Conservation (phyloP, 2,113 vertebrate genomes). For the Phalacrocorax brasilianus region DNA sequence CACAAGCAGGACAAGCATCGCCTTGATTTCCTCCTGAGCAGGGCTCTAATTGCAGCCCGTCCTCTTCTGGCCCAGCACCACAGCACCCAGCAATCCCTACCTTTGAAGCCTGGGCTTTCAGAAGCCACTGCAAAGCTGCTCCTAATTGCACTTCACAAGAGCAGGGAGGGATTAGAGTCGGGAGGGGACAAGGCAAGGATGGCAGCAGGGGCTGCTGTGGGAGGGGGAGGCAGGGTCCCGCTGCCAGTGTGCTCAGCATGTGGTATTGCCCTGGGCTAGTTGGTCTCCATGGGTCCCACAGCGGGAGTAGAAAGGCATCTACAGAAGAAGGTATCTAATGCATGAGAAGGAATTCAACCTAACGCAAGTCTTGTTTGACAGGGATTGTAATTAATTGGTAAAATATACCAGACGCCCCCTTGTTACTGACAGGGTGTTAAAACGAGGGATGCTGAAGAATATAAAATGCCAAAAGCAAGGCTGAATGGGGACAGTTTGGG, state of each 20-base stretch:
- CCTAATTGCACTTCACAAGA: not conserved
- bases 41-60: not conserved
- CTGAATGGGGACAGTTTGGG: not conserved
- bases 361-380: accelerated
- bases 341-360: not conserved
- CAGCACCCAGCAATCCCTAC: not conserved
- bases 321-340: not conserved
- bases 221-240: accelerated
- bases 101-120: slow-evolving; percentile 5
- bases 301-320: not conserved
- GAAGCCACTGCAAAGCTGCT: not conserved
- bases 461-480: not conserved
- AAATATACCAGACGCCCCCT: not conserved
- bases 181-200: not conserved
- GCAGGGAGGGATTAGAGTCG: not conserved
- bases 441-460: not conserved
- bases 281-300: accelerated
- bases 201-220: not conserved
- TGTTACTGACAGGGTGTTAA: not conserved
- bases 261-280: not conserved
- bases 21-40: not conserved
- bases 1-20: not conserved
- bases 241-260: accelerated
- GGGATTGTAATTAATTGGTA: not conserved
- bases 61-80: not conserved